Percentiles rank a stretch among this genome's conserved stretches.
Conservation (phyloP, 2,888 invertebrate species). For the Elysia crispata region DNA sequence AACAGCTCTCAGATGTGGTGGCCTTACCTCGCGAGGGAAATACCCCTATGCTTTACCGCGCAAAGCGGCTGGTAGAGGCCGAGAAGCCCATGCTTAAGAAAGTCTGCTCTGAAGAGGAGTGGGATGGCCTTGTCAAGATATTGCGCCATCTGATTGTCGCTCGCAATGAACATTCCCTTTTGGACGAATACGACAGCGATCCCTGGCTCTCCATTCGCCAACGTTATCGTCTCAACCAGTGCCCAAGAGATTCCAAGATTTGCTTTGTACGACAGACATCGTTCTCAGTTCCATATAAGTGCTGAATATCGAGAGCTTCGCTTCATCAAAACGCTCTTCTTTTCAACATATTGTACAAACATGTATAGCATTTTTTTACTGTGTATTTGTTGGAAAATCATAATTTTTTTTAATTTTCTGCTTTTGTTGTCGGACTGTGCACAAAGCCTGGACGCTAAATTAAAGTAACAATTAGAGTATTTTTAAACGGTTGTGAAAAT, state of each 20-base stretch:
- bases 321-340: too few species aligned
- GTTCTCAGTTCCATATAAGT: constrained; percentile 48
- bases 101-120: constrained; percentile 52
- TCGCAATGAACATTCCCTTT: constrained; percentile 52
- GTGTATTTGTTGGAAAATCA: too few species aligned
- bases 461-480: too few species aligned
- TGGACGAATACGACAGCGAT: constrained; percentile 55
- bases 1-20: constrained; percentile 22
- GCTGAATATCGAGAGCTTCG: constrained; percentile 6
- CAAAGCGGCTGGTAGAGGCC: constrained; percentile 53
- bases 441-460: too few species aligned
- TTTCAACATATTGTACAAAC: too few species aligned
- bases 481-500: too few species aligned
- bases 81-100: constrained; percentile 55
- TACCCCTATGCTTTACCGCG: constrained; percentile 48
- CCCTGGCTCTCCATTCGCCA: constrained; percentile 56
- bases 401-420: too few species aligned
- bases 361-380: too few species aligned
- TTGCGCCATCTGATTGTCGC: constrained; percentile 49
- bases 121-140: constrained; percentile 47
- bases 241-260: constrained; percentile 50
- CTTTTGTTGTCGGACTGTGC: too few species aligned
- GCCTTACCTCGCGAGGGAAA: constrained; percentile 45
- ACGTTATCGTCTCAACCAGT: constrained; percentile 51
- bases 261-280: constrained; percentile 51